phyloP scores from a whole-genome alignment of 2,113 vertebrate genomes.

The Ranitomeya variabilis region DNA sequence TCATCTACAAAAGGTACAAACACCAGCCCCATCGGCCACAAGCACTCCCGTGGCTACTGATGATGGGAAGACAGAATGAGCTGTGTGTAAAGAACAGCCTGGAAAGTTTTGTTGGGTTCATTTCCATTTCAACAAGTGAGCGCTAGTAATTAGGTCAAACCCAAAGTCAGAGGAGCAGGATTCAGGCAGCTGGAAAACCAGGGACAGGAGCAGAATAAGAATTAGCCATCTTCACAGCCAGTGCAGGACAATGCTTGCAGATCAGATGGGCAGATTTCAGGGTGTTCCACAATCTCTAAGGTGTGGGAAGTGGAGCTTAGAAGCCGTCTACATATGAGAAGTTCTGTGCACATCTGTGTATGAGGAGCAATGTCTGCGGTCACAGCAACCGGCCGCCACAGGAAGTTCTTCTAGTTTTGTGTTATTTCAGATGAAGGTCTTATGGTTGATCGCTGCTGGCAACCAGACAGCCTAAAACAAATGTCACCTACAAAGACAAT shows the following conservation, averaged over 20 bases:
- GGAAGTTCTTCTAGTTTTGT: background rate
- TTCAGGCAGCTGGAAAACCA: background rate
- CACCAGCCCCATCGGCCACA: background rate
- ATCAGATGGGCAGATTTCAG: background rate
- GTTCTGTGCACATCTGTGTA: background rate
- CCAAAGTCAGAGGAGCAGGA: background rate
- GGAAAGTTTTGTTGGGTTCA: background rate
- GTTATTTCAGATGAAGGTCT: background rate
- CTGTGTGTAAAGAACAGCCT: background rate
- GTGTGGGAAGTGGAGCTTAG: background rate
- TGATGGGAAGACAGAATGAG: background rate
- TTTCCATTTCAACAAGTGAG: background rate
- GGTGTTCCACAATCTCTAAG: background rate
- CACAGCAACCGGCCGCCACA: background rate
- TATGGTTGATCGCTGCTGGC: background rate
- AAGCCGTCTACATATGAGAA: background rate
- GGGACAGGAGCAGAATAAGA: background rate
- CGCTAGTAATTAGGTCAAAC: background rate
- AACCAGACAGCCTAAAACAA: background rate
- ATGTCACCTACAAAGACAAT: too few relatives aligned
- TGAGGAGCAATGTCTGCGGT: background rate
- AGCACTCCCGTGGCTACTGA: background rate
- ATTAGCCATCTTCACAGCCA: background rate
- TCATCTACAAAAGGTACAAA: background rate
- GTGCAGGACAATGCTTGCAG: background rate